These are phyloP conservation scores for Xyrichtys novacula DNA, from an alignment of 2,797 vertebrate species.

Conservation along the genomic window DNA sequence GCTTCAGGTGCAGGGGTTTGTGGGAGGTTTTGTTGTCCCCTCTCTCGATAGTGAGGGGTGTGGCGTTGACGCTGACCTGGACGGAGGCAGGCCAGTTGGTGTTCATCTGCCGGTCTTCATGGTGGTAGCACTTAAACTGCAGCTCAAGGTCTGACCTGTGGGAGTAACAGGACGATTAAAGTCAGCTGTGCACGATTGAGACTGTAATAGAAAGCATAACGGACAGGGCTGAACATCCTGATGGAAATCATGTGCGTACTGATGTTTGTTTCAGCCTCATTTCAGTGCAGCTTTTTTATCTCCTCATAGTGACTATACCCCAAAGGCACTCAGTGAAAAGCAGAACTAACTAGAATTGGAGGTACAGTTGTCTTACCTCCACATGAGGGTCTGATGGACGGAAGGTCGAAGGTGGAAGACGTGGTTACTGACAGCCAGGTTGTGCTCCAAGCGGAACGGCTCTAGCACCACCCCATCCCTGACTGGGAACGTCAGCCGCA, in stretches of 20 bases:
- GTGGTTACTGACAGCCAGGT: constrained; percentile 99
- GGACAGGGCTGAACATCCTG: too few relatives aligned
- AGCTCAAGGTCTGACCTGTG: constrained; percentile 96
- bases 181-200: too few relatives aligned
- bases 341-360: too few relatives aligned
- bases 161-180: neutral
- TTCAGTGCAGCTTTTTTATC: too few relatives aligned
- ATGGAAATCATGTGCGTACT: too few relatives aligned
- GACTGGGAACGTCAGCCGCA: constrained; percentile 96
- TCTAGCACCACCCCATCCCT: constrained; percentile 97
- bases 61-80: constrained; percentile 99
- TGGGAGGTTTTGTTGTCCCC: constrained; percentile 99
- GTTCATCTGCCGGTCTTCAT: constrained; percentile 99
- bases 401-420: constrained; percentile 98
- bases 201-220: too few relatives aligned
- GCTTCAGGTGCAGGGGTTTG: constrained; percentile 98
- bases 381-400: constrained; percentile 99
- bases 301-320: too few relatives aligned
- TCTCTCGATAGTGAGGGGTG: constrained; percentile 97
- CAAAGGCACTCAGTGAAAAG: too few relatives aligned
- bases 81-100: constrained; percentile 99
- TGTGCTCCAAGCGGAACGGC: constrained; percentile 98
- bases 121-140: constrained; percentile 99
- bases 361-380: constrained; percentile 89
- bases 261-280: too few relatives aligned